Evolutionary conservation across 2,113 vertebrate species (phyloP).

Genomic region (Actinemys pallida): DNA sequence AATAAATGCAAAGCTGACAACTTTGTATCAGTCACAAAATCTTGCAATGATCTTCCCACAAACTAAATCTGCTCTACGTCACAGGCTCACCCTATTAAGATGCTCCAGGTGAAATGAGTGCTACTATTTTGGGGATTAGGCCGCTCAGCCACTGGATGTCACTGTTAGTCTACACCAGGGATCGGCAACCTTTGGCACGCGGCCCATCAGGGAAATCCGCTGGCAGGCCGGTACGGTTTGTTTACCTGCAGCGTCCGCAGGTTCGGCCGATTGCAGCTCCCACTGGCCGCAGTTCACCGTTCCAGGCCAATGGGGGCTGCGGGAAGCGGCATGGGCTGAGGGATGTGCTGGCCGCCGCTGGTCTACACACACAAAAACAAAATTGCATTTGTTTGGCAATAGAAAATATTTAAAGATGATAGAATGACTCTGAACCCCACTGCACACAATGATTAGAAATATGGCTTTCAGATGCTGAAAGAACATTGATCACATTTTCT

Average conservation of each 20-base stretch:
- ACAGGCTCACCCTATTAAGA: neutral
- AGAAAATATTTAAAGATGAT: neutral
- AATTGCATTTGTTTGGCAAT: slow-evolving; percentile 48
- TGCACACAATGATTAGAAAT: fast-evolving
- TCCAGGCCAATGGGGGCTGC: too few relatives aligned
- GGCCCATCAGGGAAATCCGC: too few relatives aligned
- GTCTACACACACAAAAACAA: neutral
- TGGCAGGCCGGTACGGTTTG: too few relatives aligned
- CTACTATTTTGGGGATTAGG: neutral
- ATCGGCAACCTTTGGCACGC: too few relatives aligned
- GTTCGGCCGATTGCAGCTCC: too few relatives aligned
- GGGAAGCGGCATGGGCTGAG: too few relatives aligned
- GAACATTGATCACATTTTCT: neutral
- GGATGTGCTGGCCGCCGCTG: too few relatives aligned
- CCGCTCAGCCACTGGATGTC: slow-evolving; percentile 67
- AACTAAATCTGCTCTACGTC: neutral
- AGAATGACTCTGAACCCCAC: neutral
- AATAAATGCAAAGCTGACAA: neutral
- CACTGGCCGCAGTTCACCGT: too few relatives aligned
- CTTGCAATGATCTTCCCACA: neutral
- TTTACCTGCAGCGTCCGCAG: too few relatives aligned
- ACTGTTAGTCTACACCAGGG: slow-evolving; percentile 34
- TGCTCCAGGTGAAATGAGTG: fast-evolving
- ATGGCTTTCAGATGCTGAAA: neutral
- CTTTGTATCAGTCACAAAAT: fast-evolving